Base-by-base conservation (phyloP, 2,888 invertebrate species). In the Stramonita haemastoma region DNA sequence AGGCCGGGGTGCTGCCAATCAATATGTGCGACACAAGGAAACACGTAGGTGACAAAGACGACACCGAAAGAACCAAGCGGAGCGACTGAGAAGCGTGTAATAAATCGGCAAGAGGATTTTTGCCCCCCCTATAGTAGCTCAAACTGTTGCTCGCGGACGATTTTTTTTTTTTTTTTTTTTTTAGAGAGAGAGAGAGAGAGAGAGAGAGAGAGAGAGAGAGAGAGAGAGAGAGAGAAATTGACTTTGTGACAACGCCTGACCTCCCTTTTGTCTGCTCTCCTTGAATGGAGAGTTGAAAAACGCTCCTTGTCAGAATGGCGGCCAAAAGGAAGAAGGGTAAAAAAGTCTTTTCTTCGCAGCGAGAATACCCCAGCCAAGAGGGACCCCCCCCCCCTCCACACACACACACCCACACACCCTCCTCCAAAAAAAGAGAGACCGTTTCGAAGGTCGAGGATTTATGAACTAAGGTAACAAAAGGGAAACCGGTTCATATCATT, bases 401-500 rank as follows among this genome's bases (percentile, higher is more conserved):
- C n/a, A n/a, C n/a, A n/a, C n/a, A n/a, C n/a, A n/a, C n/a, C n/a
- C n/a, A n/a, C n/a, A n/a, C n/a, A n/a, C n/a, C n/a, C n/a, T n/a
- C n/a, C n/a, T n/a, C n/a, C n/a, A n/a, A n/a, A 66, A 83, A 73
- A 83, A 88, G 36, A 29, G 46, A 29, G 66, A 88, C 73, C 87
- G n/a, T 87, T 87, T 85, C 84, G 66, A 73, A 89, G 89, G 89
- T 89, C 89, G 89, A 85, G 89, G 66, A 84, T 85, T 89, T 89
- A 89, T 89, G 89, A 89, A 89, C 89, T n/a, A 84, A 19, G 22
- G 56, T 11, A n/a, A 89, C 89, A 89, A 89, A 89, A 89, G 85
- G 89, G n/a, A 56, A 56, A 29, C 89, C n/a, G 83, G 90, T 90
- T 90, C 90, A 90, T 90, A 90, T 90, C 66, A 90, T 90, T 90